Evolutionary conservation across 2,888 invertebrate species (phyloP), one percentile per base, ranked within the genome.

Genomic region (Eupithecia vulgata): DNA sequence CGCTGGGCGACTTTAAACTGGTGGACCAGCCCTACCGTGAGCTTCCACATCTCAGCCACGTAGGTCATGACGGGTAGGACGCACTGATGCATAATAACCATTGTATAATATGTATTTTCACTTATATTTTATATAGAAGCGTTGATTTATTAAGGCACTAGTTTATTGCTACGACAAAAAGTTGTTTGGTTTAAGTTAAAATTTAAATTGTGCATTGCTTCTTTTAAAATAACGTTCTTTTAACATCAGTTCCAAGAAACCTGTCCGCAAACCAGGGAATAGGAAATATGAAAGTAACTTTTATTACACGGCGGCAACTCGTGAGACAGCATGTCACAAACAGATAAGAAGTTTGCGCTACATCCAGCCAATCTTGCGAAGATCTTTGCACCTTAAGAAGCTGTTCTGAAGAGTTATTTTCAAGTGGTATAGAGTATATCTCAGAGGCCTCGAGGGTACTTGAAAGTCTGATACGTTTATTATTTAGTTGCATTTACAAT

Each of bases 401-500:
- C 61, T 67, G 57, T 5, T 5, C 10, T 61, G 70, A 76, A 67
- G 74, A 66, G 68, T 67, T 61, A 72, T 68, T 71, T 77, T 75
- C 37, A 66, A 70, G 21, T 71, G 57, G 21, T n/a, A n/a, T n/a
- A 68, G 30, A 42, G 37, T 59, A 1, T 59, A 45, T 70, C 69
- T 70, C 68, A 61, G 72, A 68, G 69, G 70, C 59, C 57, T 48
- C 40, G 52, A 30, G 61, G 71, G 40, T 67, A 68, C 73, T 78
- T 69, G 61, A 68, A 79, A 76, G 59, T 73, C 68, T 69, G 78
- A 76, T 74, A 70, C 77, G 76, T 78, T 80, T 78, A 80, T 78
- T 76, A 77, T 78, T 78, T 78, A 76, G 75, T 73, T 73, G 68
- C 57, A 57, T 57, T 57, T 78, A 76, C 73, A 78, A 79, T 80